A percentile compares a stretch with the other conserved stretches of the same genome.
phyloP scores from a whole-genome alignment of 2,797 vertebrate genomes.

The Phylloscopus collybita region DNA sequence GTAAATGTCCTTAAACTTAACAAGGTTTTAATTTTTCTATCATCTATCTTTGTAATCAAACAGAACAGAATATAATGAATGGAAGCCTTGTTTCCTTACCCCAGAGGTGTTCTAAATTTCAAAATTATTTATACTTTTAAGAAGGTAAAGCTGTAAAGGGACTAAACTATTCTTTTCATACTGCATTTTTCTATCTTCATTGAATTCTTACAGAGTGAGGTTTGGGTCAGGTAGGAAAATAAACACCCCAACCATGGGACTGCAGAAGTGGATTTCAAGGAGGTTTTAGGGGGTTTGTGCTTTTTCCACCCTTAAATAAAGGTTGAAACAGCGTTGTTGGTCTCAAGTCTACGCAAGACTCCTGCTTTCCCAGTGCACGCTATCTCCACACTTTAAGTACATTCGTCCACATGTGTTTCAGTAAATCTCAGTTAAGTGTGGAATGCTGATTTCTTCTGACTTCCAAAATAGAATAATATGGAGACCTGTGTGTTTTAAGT shows the following conservation, averaged over 20 bases:
- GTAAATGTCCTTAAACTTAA: constrained; percentile 3
- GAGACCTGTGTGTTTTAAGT: constrained; percentile 68
- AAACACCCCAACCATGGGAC: not conserved
- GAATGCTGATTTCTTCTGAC: constrained; percentile 69
- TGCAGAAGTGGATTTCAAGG: not conserved
- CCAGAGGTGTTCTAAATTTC: not conserved
- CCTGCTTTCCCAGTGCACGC: not conserved
- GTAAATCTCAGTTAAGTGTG: constrained; percentile 62
- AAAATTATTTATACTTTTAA: constrained; percentile 20
- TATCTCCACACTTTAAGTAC: not conserved
- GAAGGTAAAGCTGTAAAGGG: not conserved
- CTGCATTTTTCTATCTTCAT: not conserved
- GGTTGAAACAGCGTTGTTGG: not conserved
- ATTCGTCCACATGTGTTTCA: not conserved
- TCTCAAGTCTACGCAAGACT: not conserved
- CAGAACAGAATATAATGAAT: constrained; percentile 16
- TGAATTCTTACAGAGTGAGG: not conserved
- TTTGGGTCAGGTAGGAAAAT: not conserved
- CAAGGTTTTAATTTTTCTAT: constrained; percentile 22
- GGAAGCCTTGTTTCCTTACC: not conserved
- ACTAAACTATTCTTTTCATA: not conserved
- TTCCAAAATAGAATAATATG: constrained; percentile 69
- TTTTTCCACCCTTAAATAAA: not conserved
- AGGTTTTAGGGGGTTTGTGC: not conserved
- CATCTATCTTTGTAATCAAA: not conserved